A percentile compares a stretch with the other conserved stretches of the same genome.
phyloP scores from a whole-genome alignment of 2,113 vertebrate species.

The Ramphastos sulfuratus region DNA sequence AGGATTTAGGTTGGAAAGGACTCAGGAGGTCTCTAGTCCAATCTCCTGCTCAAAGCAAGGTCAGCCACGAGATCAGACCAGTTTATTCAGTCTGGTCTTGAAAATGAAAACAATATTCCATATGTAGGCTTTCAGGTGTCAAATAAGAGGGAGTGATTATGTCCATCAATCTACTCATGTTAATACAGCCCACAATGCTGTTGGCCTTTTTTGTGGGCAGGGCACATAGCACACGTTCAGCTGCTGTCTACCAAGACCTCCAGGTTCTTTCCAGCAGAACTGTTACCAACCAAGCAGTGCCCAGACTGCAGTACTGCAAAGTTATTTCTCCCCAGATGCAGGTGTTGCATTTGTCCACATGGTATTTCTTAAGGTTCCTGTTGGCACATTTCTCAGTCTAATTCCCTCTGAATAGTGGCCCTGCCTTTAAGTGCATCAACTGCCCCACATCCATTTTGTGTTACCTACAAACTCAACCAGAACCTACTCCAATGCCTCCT shows the following conservation, averaged over 20 bases:
- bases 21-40: background rate
- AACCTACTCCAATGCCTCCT: background rate
- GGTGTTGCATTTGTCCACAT: fast-evolving
- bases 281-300: background rate
- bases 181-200: background rate
- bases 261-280: background rate
- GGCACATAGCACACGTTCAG: background rate
- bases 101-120: background rate
- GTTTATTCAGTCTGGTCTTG: background rate
- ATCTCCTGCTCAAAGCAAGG: background rate
- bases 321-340: background rate
- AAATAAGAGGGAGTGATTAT: background rate
- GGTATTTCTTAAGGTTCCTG: background rate
- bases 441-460: background rate
- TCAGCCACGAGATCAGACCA: background rate
- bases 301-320: background rate
- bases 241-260: background rate
- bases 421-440: background rate
- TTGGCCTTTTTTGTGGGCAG: background rate
- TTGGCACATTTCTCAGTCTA: background rate
- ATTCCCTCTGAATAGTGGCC: background rate
- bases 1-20: background rate
- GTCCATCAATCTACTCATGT: background rate
- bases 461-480: background rate
- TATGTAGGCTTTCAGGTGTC: background rate